Conservation (phyloP, 2,797 vertebrate genomes). For the Anisognathus igniventris region DNA sequence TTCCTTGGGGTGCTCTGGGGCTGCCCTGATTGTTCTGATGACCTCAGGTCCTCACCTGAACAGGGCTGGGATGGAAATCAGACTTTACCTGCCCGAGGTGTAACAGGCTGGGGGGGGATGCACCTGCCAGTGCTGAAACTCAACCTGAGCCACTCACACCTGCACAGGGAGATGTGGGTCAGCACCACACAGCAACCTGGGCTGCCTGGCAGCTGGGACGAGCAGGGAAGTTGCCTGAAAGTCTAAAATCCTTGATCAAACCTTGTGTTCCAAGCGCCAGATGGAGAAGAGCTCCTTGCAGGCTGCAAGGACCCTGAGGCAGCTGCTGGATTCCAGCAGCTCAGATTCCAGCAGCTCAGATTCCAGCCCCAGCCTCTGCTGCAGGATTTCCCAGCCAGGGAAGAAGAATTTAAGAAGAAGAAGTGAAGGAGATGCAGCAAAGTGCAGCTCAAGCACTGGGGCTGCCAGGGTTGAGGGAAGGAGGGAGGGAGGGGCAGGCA, state of each 20-base stretch:
- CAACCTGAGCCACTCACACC: not conserved
- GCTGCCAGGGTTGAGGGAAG: not conserved
- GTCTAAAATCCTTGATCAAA: not conserved
- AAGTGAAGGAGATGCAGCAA: not conserved
- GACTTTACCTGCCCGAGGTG: accelerated
- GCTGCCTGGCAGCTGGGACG: not conserved
- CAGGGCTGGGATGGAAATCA: accelerated
- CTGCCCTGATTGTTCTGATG: not conserved
- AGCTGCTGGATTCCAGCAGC: not conserved
- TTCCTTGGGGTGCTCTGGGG: not conserved
- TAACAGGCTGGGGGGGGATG: no score
- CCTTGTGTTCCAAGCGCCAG: not conserved
- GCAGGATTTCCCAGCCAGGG: not conserved
- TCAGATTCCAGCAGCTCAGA: not conserved
- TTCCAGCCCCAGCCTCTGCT: not conserved
- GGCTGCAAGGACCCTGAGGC: not conserved
- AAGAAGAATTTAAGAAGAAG: not conserved
- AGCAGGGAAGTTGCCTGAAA: not conserved
- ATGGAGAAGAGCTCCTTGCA: not conserved
- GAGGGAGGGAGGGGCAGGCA: not conserved
- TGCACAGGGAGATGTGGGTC: not conserved
- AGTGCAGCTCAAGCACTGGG: not conserved
- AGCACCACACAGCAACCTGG: accelerated
- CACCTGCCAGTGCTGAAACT: not conserved
- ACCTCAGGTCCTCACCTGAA: not conserved